Base-by-base conservation (phyloP, 64 coral and sea anemone species). In the Montipora cactus region DNA sequence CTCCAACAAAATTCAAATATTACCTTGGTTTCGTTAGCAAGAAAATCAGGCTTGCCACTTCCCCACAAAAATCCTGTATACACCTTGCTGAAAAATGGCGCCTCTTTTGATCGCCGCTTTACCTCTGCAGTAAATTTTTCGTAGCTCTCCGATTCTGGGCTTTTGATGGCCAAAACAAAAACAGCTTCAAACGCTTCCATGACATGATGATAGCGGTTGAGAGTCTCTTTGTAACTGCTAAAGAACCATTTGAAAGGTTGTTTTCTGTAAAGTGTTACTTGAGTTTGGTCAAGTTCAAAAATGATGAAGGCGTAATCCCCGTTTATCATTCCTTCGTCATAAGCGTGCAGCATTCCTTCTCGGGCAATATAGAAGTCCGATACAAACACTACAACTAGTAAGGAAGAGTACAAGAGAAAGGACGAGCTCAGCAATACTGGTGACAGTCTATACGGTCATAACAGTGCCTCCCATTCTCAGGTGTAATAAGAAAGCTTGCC, bases 161-260 rank as follows among this genome's bases (percentile, higher is more conserved):
- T 87, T 62, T 97, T 97, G 20, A 97, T 89, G 18, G 95, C 95
- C 58, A 97, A 75, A 2, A 97, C 93, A 84, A 97, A 97, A 3
- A 67, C 95, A 14, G 95, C 95, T 82, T 84, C 84, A 48, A 97
- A 97, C 0, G 95, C 95, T 57, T 87, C 68, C 18, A 55, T 75
- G 5, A 97, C 13, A 49, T 97, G 89, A 19, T 94, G 49, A 10
- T 20, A 66, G 19, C 95, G 92, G 7, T 74, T 69, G 6, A 95
- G 59, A 6, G 95, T 95, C 0, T 16, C 21, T 10, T 2, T 51
- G 46, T 95, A 91, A 28, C 95, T 89, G 55, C 95, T 94, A 46
- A 97, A 97, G 53, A 97, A 92, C 95, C 95, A 97, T 21, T 97
- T 97, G 28, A 97, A 97, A 5, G 83, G 89, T 4, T 58, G 76